These are phyloP conservation scores for Sarcoramphus papa DNA, from an alignment of 2,797 vertebrate genomes.

Conservation along the genomic window DNA sequence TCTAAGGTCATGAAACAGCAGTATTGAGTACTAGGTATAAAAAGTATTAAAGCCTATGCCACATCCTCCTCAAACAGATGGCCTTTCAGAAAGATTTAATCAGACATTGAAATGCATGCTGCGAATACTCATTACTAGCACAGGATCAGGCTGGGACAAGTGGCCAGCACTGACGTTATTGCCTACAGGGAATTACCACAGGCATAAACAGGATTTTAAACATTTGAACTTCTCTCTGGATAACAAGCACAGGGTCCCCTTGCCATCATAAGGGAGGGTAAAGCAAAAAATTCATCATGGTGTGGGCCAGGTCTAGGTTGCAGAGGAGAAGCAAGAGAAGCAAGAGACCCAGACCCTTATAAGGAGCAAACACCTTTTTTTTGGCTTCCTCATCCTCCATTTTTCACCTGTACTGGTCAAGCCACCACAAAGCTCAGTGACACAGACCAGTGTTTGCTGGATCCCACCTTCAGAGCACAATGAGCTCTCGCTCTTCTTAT, in stretches of 20 bases:
- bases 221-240: neutral
- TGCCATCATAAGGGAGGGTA: neutral
- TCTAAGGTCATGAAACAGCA: slow-evolving; percentile 54
- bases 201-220: slow-evolving; percentile 53
- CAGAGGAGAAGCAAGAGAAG: neutral
- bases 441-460: neutral
- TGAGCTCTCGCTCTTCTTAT: neutral
- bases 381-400: neutral
- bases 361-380: neutral
- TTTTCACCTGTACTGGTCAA: neutral
- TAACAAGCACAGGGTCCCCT: neutral
- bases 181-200: slow-evolving; percentile 58
- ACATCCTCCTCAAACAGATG: slow-evolving; percentile 63
- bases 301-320: neutral
- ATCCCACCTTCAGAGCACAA: neutral
- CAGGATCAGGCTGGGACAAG: slow-evolving; percentile 61
- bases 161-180: slow-evolving; percentile 58
- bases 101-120: slow-evolving; percentile 66
- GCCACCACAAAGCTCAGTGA: neutral
- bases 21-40: slow-evolving; percentile 21
- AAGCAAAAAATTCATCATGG: neutral
- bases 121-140: slow-evolving; percentile 64
- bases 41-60: slow-evolving; percentile 48
- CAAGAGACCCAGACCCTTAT: neutral
- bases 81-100: slow-evolving; percentile 68